Conservation (phyloP, 2,797 vertebrate species). For the Aphelocoma californica region DNA sequence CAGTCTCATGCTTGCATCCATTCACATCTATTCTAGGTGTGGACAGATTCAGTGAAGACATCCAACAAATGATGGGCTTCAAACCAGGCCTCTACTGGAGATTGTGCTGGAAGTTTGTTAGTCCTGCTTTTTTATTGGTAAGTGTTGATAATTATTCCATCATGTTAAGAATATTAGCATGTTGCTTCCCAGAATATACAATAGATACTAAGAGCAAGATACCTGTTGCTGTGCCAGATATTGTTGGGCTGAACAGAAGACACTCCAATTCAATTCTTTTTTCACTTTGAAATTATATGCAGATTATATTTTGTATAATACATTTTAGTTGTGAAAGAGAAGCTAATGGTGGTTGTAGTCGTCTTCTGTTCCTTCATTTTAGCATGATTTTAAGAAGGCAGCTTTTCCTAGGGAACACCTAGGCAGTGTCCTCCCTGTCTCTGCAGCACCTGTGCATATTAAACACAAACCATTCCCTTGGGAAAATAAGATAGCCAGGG, state of each 20-base stretch:
- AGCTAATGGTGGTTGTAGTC: background rate
- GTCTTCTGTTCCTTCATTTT: background rate
- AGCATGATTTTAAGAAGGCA: background rate
- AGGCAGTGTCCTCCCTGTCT: background rate
- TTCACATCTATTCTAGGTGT: constrained; percentile 80
- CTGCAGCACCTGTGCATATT: background rate
- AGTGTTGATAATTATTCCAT: constrained; percentile 14
- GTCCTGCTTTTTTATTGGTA: constrained; percentile 94
- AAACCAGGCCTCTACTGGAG: constrained; percentile 98
- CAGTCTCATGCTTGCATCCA: background rate
- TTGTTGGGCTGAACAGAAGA: background rate
- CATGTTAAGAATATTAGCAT: background rate
- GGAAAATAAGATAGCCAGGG: background rate
- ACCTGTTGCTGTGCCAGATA: background rate
- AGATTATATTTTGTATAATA: background rate
- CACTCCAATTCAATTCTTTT: background rate
- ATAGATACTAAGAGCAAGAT: background rate
- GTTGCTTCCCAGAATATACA: background rate
- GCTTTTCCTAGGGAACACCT: background rate
- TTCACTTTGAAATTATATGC: background rate
- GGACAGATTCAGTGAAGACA: constrained; percentile 97
- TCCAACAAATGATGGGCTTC: constrained; percentile 97
- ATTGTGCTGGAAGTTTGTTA: constrained; percentile 98
- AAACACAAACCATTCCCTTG: background rate
- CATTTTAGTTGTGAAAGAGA: background rate